Evolutionary conservation across 2,113 vertebrate genomes (phyloP), one percentile per base, ranked within the genome.

Genomic region (Tauraco erythrolophus): DNA sequence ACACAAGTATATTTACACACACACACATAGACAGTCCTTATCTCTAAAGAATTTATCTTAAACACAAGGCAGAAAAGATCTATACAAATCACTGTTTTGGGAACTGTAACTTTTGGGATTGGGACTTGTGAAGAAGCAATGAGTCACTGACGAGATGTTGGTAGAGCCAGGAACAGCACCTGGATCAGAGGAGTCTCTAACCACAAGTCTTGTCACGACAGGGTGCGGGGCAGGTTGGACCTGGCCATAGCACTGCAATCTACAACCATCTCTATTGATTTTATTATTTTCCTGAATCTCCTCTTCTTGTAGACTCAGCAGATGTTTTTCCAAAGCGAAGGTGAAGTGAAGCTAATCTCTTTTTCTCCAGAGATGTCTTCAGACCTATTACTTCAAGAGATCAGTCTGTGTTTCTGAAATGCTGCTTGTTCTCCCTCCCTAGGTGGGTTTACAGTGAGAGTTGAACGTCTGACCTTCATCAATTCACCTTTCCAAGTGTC

Each of bases 371-470:
- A 51, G 27, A 31, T 43, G 1, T 19, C 51, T 74, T 75, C 28
- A 62, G 6, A 3, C 4, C 14, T 37, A 1, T 74, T 72, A 53
- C 8, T 57, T 37, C 48, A 58, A 12, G 31, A 81, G 19, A 25
- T 58, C 33, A 30, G 14, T 58, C 28, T 81, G 17, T 30, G 28
- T 48, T 94, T 77, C 64, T 90, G 8, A 95, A 70, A 14, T 83
- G 19, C 65, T 74, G 14, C 33, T 84, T 92, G 62, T 95, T 86
- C 7, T 33, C 37, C 28, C 31, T 14, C 41, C 11, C 5, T 54
- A 98, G 98, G 98, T 93, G 98, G 98, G 2, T 98, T 98, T 94
- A 96, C 97, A 61, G 97, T 98, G 78, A 98, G 85, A 91, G 92
- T 92, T 50, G 89, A 96, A 21, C 77, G 7, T 30, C 48, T 98